A percentile compares a stretch with the other conserved stretches of the same genome.
These are phyloP conservation scores for Drosophila persimilis DNA, from an alignment of 1,140 invertebrate species.

Conservation along the genomic window DNA sequence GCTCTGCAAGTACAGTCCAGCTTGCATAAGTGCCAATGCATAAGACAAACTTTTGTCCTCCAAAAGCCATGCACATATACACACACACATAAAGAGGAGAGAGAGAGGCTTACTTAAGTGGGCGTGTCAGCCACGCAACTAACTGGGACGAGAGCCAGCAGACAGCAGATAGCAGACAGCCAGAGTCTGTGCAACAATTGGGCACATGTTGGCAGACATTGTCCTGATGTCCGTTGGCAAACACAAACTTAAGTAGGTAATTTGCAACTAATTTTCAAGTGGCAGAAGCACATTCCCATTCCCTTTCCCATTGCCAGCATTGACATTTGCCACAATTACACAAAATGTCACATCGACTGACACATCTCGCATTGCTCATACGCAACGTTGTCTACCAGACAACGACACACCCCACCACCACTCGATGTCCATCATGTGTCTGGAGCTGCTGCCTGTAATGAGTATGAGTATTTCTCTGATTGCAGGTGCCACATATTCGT, in stretches of 20 bases:
- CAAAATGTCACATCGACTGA: slow-evolving; percentile 39
- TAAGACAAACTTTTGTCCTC: slow-evolving; percentile 67
- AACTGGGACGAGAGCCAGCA: slow-evolving; percentile 16
- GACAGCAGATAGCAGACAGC: background rate
- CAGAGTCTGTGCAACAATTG: slow-evolving; percentile 37
- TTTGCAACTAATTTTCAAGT: slow-evolving; percentile 80
- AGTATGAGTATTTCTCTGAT: slow-evolving; percentile 36
- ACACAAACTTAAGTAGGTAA: slow-evolving; percentile 79
- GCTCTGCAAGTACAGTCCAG: slow-evolving; percentile 12
- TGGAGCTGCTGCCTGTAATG: slow-evolving; percentile 22
- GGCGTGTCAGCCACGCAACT: slow-evolving; percentile 67
- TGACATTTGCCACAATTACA: slow-evolving; percentile 44
- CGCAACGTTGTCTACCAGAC: slow-evolving; percentile 47
- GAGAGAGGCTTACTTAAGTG: slow-evolving; percentile 9
- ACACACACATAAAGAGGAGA: background rate
- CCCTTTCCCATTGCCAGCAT: slow-evolving; percentile 7
- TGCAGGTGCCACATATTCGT: slow-evolving; percentile 13
- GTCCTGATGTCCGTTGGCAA: slow-evolving; percentile 42
- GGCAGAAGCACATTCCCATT: slow-evolving; percentile 11
- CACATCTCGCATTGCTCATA: slow-evolving; percentile 67
- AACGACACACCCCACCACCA: background rate
- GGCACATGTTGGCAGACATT: slow-evolving; percentile 50
- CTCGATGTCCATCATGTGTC: slow-evolving; percentile 45
- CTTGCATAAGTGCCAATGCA: slow-evolving; percentile 70
- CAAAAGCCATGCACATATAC: background rate